Evolutionary conservation across 2,113 vertebrate genomes (phyloP), one percentile per base, ranked within the genome.

Genomic region (Lophotis ruficrista): DNA sequence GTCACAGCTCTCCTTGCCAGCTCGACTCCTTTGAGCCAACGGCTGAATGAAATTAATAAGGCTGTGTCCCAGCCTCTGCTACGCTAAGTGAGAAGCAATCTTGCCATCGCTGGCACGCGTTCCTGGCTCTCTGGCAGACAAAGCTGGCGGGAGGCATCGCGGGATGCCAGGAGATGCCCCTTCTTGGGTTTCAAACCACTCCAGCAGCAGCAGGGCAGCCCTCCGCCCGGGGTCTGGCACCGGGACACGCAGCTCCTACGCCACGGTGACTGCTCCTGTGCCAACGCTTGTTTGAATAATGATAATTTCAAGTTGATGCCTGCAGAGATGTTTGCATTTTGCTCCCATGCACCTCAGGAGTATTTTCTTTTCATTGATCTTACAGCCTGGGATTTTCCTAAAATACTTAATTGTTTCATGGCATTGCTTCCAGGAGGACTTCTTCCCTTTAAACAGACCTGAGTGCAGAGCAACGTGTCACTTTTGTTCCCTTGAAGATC

Each of bases 241-340:
- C 22, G 25, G 68, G 64, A 73, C 83, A 8, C 1, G 6, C 1
- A 8, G 92, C 66, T 86, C 5, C 0, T 10, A 12, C 13, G 3
- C 37, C 4, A 1, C 0, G 1, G 53, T 1, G 11, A 15, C 68
- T 13, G 71, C 53, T 56, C 25, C 15, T 0, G 24, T 83, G 89
- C 94, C 90, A 94, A 22, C 3, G 0, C 51, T 58, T 56, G 24
- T 48, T 68, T 66, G 71, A 86, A 47, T 66, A 60, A 91, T 12
- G 53, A 23, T 30, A 37, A 43, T 76, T 77, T 47, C 92, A 65
- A 56, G 77, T 86, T 87, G 95, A 79, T 4, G 23, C 83, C 83
- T 54, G 69, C 69, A 89, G 83, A 84, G 72, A 24, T 35, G 64
- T 84, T 95, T 94, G 91, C 62, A 31, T 82, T 89, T 93, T 83